Evolutionary conservation across 2,888 invertebrate species (phyloP).

Genomic region (Fragum sueziense): DNA sequence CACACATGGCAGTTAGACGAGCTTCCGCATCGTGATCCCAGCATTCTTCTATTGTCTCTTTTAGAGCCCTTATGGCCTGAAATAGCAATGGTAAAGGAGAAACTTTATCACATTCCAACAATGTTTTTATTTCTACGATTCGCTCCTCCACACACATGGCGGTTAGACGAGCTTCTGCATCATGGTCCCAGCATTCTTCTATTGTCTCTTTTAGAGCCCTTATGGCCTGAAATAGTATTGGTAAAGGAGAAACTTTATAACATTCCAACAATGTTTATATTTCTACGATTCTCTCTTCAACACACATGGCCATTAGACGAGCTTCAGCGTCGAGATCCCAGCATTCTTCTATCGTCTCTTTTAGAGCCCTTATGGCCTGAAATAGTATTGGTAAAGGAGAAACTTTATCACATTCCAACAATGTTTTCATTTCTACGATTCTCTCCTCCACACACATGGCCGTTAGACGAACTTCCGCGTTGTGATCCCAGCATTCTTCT

Average conservation of each 20-base stretch:
- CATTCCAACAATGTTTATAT: slow-evolving; percentile 75
- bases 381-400: too few species aligned
- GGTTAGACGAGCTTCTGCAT: slow-evolving; percentile 96
- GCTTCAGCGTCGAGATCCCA: slow-evolving; percentile 99
- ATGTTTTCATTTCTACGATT: too few species aligned
- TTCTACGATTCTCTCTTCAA: slow-evolving; percentile 90
- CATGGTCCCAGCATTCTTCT: slow-evolving; percentile 98
- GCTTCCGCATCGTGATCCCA: slow-evolving; percentile 99
- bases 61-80: slow-evolving; percentile 87
- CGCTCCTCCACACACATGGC: slow-evolving; percentile 96
- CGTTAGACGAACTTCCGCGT: too few species aligned
- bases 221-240: slow-evolving; percentile 84
- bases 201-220: slow-evolving; percentile 92
- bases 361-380: slow-evolving; percentile 87
- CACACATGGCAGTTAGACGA: slow-evolving; percentile 95
- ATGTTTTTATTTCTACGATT: slow-evolving; percentile 83
- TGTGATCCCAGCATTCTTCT: too few species aligned
- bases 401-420: too few species aligned
- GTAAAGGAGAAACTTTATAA: too few species aligned
- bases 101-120: too few species aligned
- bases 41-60: slow-evolving; percentile 96
- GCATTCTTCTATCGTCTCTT: slow-evolving; percentile 96
- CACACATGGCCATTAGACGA: slow-evolving; percentile 95
- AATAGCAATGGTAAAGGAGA: too few species aligned
- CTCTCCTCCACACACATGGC: too few species aligned